These are phyloP conservation scores for Chrysemys picta DNA, from an alignment of 2,113 vertebrate genomes.

Conservation along the genomic window DNA sequence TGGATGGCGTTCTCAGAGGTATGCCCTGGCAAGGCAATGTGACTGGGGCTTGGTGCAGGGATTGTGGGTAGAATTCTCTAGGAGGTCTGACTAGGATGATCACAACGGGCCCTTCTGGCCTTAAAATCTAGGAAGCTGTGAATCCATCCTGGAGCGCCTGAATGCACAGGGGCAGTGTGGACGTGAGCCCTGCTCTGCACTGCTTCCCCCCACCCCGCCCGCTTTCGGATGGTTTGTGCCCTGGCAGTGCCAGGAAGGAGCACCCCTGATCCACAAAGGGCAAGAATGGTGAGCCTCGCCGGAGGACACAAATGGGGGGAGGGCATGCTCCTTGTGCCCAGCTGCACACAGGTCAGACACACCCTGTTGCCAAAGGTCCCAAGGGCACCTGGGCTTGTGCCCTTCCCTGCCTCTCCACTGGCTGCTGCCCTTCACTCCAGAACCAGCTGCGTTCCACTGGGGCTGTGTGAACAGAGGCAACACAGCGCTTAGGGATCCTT, in stretches of 20 bases:
- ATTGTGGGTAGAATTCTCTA: neutral
- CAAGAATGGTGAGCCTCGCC: neutral
- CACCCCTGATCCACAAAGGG: neutral
- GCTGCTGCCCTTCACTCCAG: neutral
- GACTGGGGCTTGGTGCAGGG: no score
- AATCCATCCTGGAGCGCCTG: neutral
- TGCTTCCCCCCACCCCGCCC: neutral
- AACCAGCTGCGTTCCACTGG: rapidly evolving
- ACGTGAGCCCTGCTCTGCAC: neutral
- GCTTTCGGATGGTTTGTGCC: neutral
- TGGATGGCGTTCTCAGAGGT: no score
- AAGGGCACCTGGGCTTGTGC: neutral
- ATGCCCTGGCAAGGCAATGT: no score
- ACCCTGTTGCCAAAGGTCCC: neutral
- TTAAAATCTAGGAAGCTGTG: neutral
- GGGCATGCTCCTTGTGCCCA: neutral
- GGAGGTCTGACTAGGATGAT: neutral
- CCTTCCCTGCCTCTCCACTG: neutral
- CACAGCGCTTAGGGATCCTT: neutral
- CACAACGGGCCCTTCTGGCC: neutral
- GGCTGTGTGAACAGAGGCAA: neutral
- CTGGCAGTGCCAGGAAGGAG: neutral
- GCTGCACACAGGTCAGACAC: rapidly evolving
- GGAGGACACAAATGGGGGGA: neutral
- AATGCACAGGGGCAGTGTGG: neutral